Base-by-base conservation (phyloP, 2,888 invertebrate species). In the Eupeodes luniger region DNA sequence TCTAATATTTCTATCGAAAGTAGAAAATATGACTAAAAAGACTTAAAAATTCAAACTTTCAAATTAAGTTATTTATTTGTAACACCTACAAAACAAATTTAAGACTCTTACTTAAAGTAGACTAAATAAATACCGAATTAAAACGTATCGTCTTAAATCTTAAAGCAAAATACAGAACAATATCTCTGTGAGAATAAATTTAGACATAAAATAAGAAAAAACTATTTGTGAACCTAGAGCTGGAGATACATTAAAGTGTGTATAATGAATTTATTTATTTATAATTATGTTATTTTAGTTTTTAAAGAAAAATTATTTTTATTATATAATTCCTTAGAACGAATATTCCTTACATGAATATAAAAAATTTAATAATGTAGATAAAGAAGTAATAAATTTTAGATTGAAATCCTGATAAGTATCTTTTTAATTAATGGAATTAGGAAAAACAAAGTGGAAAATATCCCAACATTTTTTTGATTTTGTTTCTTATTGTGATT, bases 121-220 rank as follows among this genome's bases (percentile, higher is more conserved):
- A 11, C n/a, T 55, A 19, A 64, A 62, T 10, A 19, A 55, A 70
- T 40, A 70, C 11, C 7, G 0, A 19, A 40, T 19, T 16, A 27
- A 6, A 47, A 47, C 47, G 12, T 19, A 55, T 55, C 55, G 69
- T 69, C 19, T 53, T 69, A 5, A 69, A 67, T 34, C 27, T 27
- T 27, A 27, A 36, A 61, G 40, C 16, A 51, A 47, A 49, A 19
- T 40, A 44, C 36, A 40, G 70, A 70, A 70, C n/a, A 70, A 70
- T 55, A 70, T 70, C 70, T 70, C 70, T 70, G 55, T 70, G 70
- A 70, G 70, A 70, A 70, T 70, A 44, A 44, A 55, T 55, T 55
- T 40, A 55, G 12, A 5, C 9, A 7, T 5, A 40, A 40, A 40
- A 40, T 40, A 55, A 69, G 16, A n/a, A 4, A 51, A n/a, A 11